Base-by-base conservation (phyloP, 2,888 invertebrate species). In the Synanthedon formicaeformis region DNA sequence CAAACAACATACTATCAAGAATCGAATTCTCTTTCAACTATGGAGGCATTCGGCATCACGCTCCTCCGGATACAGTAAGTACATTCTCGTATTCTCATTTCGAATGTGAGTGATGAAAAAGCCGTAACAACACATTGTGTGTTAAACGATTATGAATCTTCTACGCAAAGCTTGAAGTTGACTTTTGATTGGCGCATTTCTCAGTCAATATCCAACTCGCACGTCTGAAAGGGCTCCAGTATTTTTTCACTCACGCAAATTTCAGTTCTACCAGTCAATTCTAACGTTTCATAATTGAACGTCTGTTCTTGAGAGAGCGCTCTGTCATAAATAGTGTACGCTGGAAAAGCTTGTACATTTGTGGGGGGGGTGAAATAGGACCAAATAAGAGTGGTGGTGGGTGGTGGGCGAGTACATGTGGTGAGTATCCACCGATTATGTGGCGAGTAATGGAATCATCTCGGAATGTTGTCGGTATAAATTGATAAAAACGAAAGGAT, bases 71-170 rank as follows among this genome's bases (percentile, higher is more conserved):
- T 23, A 12, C 49, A 66, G 65, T 65, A 69, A 67, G 71, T 70
- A 65, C 68, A 62, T 65, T 69, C 62, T 59, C 58, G 63, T 61
- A 66, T 67, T 65, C 58, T 55, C 67, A 66, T 66, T 64, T 63
- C 61, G 52, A 59, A 62, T 60, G 57, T 57, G 57, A 40, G 62
- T 62, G 63, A 58, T 62, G 60, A 57, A 67, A 68, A 70, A 60
- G 65, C 62, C 65, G 64, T 68, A 68, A 71, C 63, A 62, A 57
- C 57, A 58, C 54, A 57, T 49, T 50, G 40, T 53, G 56, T 53
- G 58, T 60, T 69, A 65, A 63, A 60, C 71, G 62, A 73, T 72
- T 72, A 69, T 71, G 66, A 66, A 60, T 70, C 71, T 67, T 78
- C 50, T 52, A 51, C 60, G 54, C 61, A 59, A 62, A 16, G 50